phyloP scores from a whole-genome alignment of 2,797 vertebrate species.

The Vultur gryphus region DNA sequence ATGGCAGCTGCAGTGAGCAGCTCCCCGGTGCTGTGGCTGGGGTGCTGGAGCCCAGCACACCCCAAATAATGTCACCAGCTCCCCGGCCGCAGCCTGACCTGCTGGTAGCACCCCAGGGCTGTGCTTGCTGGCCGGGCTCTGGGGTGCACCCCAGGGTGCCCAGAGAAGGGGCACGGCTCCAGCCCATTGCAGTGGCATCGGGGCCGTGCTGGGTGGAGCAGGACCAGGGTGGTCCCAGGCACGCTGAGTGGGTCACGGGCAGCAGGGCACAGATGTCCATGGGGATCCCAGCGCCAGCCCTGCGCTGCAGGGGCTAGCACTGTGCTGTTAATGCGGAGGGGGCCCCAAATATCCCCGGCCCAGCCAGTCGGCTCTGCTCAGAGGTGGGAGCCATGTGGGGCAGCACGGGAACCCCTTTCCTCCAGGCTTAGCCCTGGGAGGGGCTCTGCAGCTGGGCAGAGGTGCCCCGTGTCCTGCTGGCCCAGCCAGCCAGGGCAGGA shows the following conservation, averaged over 20 bases:
- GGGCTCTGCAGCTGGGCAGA: neutral
- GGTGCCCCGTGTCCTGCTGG: fast-evolving
- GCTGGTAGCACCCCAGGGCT: neutral
- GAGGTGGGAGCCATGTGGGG: neutral
- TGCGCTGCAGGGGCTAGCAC: neutral
- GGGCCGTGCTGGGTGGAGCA: neutral
- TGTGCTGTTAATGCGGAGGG: neutral
- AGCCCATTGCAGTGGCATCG: fast-evolving
- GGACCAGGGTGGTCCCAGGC: neutral
- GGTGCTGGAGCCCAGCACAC: neutral
- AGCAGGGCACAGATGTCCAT: neutral
- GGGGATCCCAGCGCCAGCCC: neutral
- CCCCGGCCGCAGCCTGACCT: fast-evolving
- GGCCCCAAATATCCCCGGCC: no score
- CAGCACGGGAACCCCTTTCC: neutral
- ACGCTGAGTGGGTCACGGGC: neutral
- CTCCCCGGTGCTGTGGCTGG: neutral
- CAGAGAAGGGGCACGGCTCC: fast-evolving
- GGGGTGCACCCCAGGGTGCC: neutral
- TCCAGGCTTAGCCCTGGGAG: neutral
- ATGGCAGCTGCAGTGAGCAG: neutral
- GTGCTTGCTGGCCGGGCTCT: fast-evolving
- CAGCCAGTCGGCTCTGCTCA: neutral
- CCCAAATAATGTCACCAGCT: neutral
- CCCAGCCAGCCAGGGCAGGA: neutral